Conservation (phyloP, 2,888 invertebrate species). For the Heliothis peltigera region DNA sequence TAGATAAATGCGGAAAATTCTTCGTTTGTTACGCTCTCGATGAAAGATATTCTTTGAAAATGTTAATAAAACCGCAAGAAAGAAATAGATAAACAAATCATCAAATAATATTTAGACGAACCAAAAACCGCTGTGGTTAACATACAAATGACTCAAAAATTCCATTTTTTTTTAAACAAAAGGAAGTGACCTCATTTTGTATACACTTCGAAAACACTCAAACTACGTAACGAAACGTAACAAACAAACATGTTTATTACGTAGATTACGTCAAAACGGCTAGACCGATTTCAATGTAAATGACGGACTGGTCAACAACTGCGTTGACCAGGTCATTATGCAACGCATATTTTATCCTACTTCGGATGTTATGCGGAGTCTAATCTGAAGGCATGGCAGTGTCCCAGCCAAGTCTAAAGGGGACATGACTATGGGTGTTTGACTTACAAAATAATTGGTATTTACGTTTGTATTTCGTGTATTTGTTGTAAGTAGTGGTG, state of each 20-base stretch:
- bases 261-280: constrained; percentile 29
- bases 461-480: no score
- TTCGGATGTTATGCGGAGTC: background rate
- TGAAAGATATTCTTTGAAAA: no score
- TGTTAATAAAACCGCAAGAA: no score
- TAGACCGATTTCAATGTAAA: constrained; percentile 36
- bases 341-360: constrained; percentile 29
- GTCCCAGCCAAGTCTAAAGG: no score
- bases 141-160: background rate
- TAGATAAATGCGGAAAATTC: no score
- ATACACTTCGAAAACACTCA: background rate
- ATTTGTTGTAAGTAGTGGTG: no score
- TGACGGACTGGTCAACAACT: constrained; percentile 20
- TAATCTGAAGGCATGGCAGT: no score
- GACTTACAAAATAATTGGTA: no score
- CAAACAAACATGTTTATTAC: constrained; percentile 37
- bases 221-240: constrained; percentile 24
- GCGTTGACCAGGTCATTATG: constrained; percentile 20
- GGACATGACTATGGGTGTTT: no score
- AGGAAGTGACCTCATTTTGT: background rate
- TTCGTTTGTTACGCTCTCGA: no score
- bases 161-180: background rate
- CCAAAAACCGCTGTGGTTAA: background rate
- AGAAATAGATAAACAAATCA: no score
- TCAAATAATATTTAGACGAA: no score